Base-by-base conservation (phyloP, 2,888 invertebrate species). In the Celastrina argiolus region DNA sequence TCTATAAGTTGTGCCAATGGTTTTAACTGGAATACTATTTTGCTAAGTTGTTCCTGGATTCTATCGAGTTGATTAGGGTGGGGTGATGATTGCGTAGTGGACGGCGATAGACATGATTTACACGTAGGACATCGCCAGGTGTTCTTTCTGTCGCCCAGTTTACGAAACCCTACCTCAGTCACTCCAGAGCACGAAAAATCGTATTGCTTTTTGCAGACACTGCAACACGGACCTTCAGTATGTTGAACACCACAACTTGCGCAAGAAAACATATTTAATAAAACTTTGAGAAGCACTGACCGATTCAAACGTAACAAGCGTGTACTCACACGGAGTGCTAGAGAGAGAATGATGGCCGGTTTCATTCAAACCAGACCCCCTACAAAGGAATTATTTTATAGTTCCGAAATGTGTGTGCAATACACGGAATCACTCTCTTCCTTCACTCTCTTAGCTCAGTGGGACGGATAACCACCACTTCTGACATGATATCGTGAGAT, bases 1-100 rank as follows among this genome's bases (percentile, higher is more conserved):
- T 72, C 68, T 2, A 68, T 41, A 8, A 74, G 42, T 1, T 66
- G 36, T 59, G 69, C 51, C 14, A 74, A 7, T 7, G 71, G 71
- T 5, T 51, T 66, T 14, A 73, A 64, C 56, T 72, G 65, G 3
- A 66, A 16, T 12, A 18, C 31, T 7, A 63, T 63, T 12, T 42
- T 39, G 16, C 16, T 42, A 2, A 63, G 42, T 42, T 63, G 63
- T 10, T 41, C 42, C 8, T 41, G 63, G n/a, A 63, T 41, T 14
- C 6, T 22, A 14, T 63, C 63, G 0, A 63, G 39, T 4, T 63
- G 63, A 36, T 10, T 63, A 14, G 42, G 6, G 2, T n/a, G 26
- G 6, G 42, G 42, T 1, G 63, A 42, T 14, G 28, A 7, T 6
- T 26, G 56, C 10, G 36, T 16, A 2, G 26, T 26, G 8, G 67